Conservation (phyloP, 2,113 vertebrate species). For the Erpornis zantholeuca region DNA sequence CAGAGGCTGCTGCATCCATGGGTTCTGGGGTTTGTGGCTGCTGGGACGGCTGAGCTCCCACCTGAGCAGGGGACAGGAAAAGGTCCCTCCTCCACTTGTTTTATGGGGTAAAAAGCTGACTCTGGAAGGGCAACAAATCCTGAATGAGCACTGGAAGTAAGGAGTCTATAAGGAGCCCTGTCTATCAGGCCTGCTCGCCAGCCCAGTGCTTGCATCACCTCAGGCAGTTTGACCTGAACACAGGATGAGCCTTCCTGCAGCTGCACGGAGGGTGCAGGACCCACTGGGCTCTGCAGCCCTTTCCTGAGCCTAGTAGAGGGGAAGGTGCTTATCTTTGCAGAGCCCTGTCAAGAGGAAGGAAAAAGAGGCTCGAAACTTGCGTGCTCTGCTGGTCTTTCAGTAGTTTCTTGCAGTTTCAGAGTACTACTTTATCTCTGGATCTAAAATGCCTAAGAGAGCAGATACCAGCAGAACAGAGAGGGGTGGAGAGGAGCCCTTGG, state of each 20-base stretch:
- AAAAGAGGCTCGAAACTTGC: not conserved
- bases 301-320: not conserved
- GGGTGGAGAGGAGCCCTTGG: not conserved
- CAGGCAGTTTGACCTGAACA: too few relatives aligned
- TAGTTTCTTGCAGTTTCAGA: not conserved
- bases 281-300: accelerated
- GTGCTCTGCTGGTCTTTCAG: not conserved
- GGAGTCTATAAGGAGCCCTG: accelerated
- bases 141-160: not conserved
- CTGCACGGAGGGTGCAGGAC: not conserved
- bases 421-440: not conserved
- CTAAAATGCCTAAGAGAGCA: not conserved
- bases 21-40: not conserved
- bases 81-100: not conserved
- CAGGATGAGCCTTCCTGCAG: not conserved
- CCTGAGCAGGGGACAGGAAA: not conserved
- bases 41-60: not conserved
- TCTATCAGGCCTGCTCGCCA: not conserved
- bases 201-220: accelerated
- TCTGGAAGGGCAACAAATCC: not conserved
- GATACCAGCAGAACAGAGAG: not conserved
- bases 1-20: accelerated
- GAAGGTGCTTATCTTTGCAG: not conserved
- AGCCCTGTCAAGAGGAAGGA: not conserved
- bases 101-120: not conserved